phyloP scores from a whole-genome alignment of 2,888 invertebrate genomes.

The Drosophila fulvimacula region DNA sequence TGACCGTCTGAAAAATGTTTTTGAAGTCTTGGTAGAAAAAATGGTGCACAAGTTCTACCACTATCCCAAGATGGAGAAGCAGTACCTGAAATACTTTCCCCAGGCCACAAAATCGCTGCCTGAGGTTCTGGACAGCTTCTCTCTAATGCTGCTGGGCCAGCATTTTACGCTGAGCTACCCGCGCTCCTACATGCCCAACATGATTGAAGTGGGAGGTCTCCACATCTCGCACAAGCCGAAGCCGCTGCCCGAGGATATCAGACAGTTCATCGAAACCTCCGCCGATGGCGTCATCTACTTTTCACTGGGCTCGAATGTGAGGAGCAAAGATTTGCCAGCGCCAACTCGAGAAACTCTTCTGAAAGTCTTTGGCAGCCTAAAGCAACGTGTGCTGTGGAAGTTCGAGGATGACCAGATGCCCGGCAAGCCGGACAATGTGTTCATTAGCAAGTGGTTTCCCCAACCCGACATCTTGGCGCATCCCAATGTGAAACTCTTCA shows the following conservation, averaged over 20 bases:
- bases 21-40: constrained; percentile 49
- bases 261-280: constrained; percentile 83
- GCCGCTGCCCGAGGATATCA: constrained; percentile 77
- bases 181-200: constrained; percentile 81
- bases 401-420: constrained; percentile 81
- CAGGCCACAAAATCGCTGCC: constrained; percentile 59
- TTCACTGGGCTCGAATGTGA: constrained; percentile 84
- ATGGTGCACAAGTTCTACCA: constrained; percentile 56
- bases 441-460: constrained; percentile 83
- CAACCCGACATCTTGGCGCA: constrained; percentile 85
- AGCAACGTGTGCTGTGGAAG: constrained; percentile 84
- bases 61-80: constrained; percentile 67
- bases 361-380: constrained; percentile 55
- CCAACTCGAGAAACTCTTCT: constrained; percentile 60
- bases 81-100: constrained; percentile 71
- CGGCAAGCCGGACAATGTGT: constrained; percentile 78
- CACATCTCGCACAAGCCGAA: constrained; percentile 75
- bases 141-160: constrained; percentile 80
- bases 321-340: constrained; percentile 69
- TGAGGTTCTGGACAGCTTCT: constrained; percentile 71
- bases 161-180: constrained; percentile 79
- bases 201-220: constrained; percentile 83
- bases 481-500: constrained; percentile 85
- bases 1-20: constrained; percentile 81
- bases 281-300: constrained; percentile 85